phyloP scores from a whole-genome alignment of 2,113 vertebrate genomes.

The Hemichromis elongatus region DNA sequence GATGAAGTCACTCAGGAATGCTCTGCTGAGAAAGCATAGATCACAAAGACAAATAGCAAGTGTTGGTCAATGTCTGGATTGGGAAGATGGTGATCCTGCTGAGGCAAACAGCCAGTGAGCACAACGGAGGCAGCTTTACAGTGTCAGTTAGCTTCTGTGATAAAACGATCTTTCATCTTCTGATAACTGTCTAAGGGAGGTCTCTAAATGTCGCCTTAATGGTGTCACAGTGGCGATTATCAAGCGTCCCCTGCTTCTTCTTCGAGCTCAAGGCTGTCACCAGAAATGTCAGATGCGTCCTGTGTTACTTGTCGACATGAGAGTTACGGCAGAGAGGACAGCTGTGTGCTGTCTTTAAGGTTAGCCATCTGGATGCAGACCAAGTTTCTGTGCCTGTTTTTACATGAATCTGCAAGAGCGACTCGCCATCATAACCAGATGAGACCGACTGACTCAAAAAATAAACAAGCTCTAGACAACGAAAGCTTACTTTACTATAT shows the following conservation, averaged over 20 bases:
- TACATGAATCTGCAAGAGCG: background rate
- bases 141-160: slow-evolving; percentile 10
- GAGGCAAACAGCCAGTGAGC: background rate
- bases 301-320: slow-evolving; percentile 36
- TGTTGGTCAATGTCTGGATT: background rate
- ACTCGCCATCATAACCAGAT: background rate
- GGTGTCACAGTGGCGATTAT: slow-evolving; percentile 70
- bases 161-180: slow-evolving; percentile 47
- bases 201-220: slow-evolving; percentile 65
- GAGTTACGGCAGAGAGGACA: slow-evolving; percentile 29
- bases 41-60: background rate
- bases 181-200: slow-evolving; percentile 62
- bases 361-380: slow-evolving; percentile 50
- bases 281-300: slow-evolving; percentile 64
- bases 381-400: background rate
- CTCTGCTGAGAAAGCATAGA: background rate
- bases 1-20: background rate
- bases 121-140: background rate
- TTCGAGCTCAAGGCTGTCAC: slow-evolving; percentile 46
- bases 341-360: slow-evolving; percentile 47
- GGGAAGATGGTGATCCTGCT: background rate
- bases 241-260: slow-evolving; percentile 30
- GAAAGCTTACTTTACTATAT: background rate
- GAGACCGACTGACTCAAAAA: background rate
- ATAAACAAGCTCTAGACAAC: background rate